phyloP scores from a whole-genome alignment of 2,113 vertebrate species.

The Menidia beryllina region DNA sequence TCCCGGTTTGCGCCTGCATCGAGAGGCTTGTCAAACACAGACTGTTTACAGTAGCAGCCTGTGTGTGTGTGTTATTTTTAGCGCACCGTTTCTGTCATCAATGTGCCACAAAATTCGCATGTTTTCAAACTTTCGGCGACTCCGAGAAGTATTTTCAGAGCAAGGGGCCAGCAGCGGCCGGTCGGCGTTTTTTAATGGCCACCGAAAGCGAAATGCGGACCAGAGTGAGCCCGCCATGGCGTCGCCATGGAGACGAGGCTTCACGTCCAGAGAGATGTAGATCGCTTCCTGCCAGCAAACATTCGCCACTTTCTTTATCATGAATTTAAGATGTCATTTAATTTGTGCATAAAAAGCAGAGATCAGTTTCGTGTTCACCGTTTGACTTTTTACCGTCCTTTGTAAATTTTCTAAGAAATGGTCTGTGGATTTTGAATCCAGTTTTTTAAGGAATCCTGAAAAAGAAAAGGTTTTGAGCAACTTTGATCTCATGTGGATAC shows the following conservation, averaged over 20 bases:
- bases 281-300: slow-evolving; percentile 16
- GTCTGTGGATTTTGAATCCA: too few relatives aligned
- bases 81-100: slow-evolving; percentile 4
- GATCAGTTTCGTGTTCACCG: not conserved
- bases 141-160: slow-evolving; percentile 1
- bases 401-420: too few relatives aligned
- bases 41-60: not conserved
- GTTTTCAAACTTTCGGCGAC: slow-evolving; percentile 34
- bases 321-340: not conserved
- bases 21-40: slow-evolving; percentile 1
- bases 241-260: slow-evolving; percentile 51
- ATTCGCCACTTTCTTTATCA: not conserved
- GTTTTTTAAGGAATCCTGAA: not conserved
- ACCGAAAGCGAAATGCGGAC: slow-evolving; percentile 10
- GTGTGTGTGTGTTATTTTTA: not conserved
- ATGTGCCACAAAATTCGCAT: not conserved
- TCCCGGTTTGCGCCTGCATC: slow-evolving; percentile 20
- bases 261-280: slow-evolving; percentile 1
- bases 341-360: not conserved
- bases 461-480: not conserved
- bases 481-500: too few relatives aligned
- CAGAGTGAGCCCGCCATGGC: slow-evolving; percentile 33
- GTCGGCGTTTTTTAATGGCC: slow-evolving; percentile 28
- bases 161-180: not conserved
- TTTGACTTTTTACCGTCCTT: not conserved